These are phyloP conservation scores for Drosophila sulfurigaster DNA, from an alignment of 1,140 invertebrate species.

Conservation along the genomic window DNA sequence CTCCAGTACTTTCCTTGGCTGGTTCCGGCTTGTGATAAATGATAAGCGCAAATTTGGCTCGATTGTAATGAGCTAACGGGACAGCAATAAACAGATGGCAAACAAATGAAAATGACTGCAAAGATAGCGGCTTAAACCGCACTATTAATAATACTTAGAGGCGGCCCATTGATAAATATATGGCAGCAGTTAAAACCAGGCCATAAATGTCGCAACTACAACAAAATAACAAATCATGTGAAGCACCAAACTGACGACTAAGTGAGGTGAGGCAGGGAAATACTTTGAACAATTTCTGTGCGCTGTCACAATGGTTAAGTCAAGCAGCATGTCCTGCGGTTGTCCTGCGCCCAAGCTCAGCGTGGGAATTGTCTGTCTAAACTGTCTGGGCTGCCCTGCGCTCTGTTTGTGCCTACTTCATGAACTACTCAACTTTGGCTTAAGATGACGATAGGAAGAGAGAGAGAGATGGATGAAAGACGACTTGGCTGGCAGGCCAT, in stretches of 20 bases:
- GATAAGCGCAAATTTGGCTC: slow-evolving; percentile 51
- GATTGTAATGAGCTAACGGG: slow-evolving; percentile 58
- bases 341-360: slow-evolving; percentile 15
- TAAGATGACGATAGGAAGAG: slow-evolving; percentile 20
- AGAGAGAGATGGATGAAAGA: not conserved
- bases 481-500: slow-evolving; percentile 58
- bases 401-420: slow-evolving; percentile 39
- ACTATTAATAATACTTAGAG: slow-evolving; percentile 80
- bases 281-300: slow-evolving; percentile 29
- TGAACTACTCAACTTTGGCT: slow-evolving; percentile 70
- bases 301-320: slow-evolving; percentile 28
- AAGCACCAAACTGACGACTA: not conserved
- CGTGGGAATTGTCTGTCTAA: slow-evolving; percentile 56
- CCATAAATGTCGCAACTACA: slow-evolving; percentile 64
- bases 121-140: slow-evolving; percentile 40
- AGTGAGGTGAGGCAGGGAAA: not conserved
- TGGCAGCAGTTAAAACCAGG: slow-evolving; percentile 42
- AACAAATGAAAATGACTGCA: slow-evolving; percentile 39
- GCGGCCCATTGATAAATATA: slow-evolving; percentile 71
- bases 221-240: slow-evolving; percentile 60
- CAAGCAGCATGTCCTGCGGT: slow-evolving; percentile 51
- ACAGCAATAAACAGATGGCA: slow-evolving; percentile 13
- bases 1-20: not conserved
- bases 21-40: slow-evolving; percentile 58
- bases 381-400: not conserved